Conservation (phyloP, 2,888 invertebrate genomes). For the Macaria notata region DNA sequence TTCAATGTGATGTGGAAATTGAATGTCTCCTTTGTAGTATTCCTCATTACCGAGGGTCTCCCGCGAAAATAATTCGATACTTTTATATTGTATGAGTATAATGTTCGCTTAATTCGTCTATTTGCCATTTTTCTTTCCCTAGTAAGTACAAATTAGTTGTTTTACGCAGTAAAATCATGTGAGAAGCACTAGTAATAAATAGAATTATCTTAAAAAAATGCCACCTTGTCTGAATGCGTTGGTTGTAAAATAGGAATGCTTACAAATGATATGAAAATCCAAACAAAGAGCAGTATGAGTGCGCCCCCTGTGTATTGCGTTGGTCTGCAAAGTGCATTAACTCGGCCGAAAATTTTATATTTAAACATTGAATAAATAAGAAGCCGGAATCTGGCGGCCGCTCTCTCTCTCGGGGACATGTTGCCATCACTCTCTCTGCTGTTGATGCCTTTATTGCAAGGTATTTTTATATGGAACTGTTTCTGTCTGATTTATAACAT, state of each 20-base stretch:
- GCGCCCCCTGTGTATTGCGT: constrained; percentile 25
- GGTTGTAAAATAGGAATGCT: background rate
- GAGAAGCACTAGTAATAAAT: too few relatives aligned
- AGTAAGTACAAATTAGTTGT: too few relatives aligned
- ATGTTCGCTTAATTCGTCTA: too few relatives aligned
- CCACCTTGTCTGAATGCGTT: background rate
- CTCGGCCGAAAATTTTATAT: constrained; percentile 67
- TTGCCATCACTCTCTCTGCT: constrained; percentile 45
- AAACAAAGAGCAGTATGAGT: background rate
- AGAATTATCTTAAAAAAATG: background rate
- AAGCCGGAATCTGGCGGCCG: constrained; percentile 57
- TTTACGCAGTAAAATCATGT: too few relatives aligned
- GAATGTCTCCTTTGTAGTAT: too few relatives aligned
- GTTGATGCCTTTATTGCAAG: constrained; percentile 45
- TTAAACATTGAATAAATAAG: constrained; percentile 61
- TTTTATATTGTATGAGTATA: too few relatives aligned
- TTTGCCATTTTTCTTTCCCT: too few relatives aligned
- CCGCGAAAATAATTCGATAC: too few relatives aligned
- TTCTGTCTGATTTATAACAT: background rate
- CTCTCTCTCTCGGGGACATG: constrained; percentile 47
- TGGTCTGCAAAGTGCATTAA: constrained; percentile 63
- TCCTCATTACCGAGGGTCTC: background rate
- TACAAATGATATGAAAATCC: too few relatives aligned
- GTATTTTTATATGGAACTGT: constrained; percentile 14
- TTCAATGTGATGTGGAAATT: background rate